These are phyloP conservation scores for Coenobita brevimanus DNA, from an alignment of 1,140 invertebrate species.

Conservation along the genomic window DNA sequence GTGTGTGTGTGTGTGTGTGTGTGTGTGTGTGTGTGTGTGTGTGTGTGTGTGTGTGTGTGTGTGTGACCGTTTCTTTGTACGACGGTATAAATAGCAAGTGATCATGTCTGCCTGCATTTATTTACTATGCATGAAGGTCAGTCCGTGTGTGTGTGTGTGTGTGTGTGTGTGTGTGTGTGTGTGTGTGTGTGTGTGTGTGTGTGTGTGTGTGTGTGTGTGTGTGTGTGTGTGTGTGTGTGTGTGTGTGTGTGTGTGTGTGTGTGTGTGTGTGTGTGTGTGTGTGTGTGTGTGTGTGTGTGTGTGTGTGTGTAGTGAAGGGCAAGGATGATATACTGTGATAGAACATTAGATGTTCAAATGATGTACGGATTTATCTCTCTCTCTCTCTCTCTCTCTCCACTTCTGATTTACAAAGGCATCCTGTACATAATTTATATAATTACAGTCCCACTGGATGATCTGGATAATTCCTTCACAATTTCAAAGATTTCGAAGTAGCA, in stretches of 20 bases:
- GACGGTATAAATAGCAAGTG: background rate
- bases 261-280: constrained; percentile 31
- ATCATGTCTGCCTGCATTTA: background rate
- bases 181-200: background rate
- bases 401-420: too few relatives aligned
- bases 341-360: too few relatives aligned
- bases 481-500: too few relatives aligned
- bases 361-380: too few relatives aligned
- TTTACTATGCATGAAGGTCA: background rate
- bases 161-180: constrained; percentile 22
- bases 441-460: too few relatives aligned
- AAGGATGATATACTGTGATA: too few relatives aligned
- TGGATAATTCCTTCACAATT: too few relatives aligned
- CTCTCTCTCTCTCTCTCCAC: too few relatives aligned
- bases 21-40: background rate
- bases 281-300: constrained; percentile 46
- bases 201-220: background rate
- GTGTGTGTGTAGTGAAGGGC: constrained; percentile 14
- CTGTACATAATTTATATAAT: too few relatives aligned
- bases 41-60: background rate
- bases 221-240: constrained; percentile 37
- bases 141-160: constrained; percentile 4
- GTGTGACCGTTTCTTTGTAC: background rate
- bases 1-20: background rate
- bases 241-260: constrained; percentile 19